A percentile compares a stretch with the other conserved stretches of the same genome.
Conservation (phyloP, 2,888 invertebrate genomes). For the Orgyia antiqua region DNA sequence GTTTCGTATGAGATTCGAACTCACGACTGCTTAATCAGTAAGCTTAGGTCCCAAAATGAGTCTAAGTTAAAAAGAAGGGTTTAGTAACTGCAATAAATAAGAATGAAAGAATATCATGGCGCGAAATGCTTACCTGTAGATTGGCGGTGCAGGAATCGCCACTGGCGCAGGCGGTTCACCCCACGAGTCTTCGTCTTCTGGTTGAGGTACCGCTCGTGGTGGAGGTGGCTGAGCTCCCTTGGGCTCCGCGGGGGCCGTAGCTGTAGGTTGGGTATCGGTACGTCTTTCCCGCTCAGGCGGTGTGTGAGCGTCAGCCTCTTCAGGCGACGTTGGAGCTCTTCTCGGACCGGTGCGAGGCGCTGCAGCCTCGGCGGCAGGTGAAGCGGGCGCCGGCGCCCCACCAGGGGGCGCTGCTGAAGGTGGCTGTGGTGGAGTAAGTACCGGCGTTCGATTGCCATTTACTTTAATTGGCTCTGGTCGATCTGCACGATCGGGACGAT, state of each 20-base stretch:
- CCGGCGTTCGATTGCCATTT: conserved; percentile 68
- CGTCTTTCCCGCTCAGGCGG: conserved; percentile 60
- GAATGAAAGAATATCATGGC: too few relatives aligned
- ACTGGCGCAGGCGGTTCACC: conserved; percentile 42
- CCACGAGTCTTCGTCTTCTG: conserved; percentile 60
- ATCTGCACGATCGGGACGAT: conserved; percentile 48
- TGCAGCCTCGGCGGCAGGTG: conserved; percentile 63
- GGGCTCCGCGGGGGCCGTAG: conserved; percentile 76
- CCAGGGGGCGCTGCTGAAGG: conserved; percentile 61
- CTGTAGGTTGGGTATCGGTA: conserved; percentile 57
- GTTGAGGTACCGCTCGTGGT: conserved; percentile 80
- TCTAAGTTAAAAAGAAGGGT: too few relatives aligned
- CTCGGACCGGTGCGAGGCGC: conserved; percentile 60
- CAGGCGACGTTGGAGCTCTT: conserved; percentile 59
- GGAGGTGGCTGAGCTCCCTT: conserved; percentile 84
- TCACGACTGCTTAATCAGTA: too few relatives aligned
- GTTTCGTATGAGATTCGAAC: too few relatives aligned
- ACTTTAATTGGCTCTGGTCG: conserved; percentile 62
- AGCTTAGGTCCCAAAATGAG: too few relatives aligned
- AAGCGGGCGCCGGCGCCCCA: conserved; percentile 67
- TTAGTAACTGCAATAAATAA: too few relatives aligned
- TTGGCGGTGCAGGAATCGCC: conserved; percentile 37
- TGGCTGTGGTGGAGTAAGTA: conserved; percentile 32
- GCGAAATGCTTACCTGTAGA: too few relatives aligned
- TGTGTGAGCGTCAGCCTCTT: conserved; percentile 64